A percentile compares a stretch with the other conserved stretches of the same genome.
Conservation (phyloP, 2,113 vertebrate genomes). For the Xiphophorus couchianus region DNA sequence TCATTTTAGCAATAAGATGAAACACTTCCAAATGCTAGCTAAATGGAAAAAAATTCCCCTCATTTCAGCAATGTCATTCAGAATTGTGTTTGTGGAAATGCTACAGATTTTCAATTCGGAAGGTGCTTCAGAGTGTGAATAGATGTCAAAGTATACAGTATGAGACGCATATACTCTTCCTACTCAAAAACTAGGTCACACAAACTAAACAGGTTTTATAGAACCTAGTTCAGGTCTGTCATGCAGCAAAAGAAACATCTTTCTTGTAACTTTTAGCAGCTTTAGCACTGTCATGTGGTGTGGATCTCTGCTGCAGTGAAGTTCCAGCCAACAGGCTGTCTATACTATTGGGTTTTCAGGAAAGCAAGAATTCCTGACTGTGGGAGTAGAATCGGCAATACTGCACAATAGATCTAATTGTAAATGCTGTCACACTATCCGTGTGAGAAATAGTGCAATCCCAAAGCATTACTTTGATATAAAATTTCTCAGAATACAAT, state of each 20-base stretch:
- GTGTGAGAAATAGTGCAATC: too few relatives aligned
- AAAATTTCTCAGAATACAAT: too few relatives aligned
- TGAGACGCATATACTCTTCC: background rate
- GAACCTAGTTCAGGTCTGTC: background rate
- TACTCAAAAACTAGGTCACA: background rate
- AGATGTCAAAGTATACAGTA: constrained; percentile 25
- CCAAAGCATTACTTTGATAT: too few relatives aligned
- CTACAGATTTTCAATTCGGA: constrained; percentile 43
- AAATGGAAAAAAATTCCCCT: constrained; percentile 52
- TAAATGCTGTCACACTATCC: too few relatives aligned
- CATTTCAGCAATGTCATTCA: constrained; percentile 72
- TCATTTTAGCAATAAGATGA: constrained; percentile 74
- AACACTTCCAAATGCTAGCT: constrained; percentile 64
- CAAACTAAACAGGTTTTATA: background rate
- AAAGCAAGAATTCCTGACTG: too few relatives aligned
- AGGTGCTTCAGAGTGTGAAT: constrained; percentile 35
- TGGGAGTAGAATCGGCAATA: too few relatives aligned
- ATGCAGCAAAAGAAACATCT: background rate
- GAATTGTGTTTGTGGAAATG: constrained; percentile 34
- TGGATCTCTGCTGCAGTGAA: too few relatives aligned
- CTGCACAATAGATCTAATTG: too few relatives aligned
- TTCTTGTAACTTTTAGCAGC: background rate
- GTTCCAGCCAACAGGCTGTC: too few relatives aligned
- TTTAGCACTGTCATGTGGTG: background rate
- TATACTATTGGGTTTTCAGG: too few relatives aligned